Evolutionary conservation across 2,888 invertebrate genomes (phyloP).

Genomic region (Eupithecia vulgata): DNA sequence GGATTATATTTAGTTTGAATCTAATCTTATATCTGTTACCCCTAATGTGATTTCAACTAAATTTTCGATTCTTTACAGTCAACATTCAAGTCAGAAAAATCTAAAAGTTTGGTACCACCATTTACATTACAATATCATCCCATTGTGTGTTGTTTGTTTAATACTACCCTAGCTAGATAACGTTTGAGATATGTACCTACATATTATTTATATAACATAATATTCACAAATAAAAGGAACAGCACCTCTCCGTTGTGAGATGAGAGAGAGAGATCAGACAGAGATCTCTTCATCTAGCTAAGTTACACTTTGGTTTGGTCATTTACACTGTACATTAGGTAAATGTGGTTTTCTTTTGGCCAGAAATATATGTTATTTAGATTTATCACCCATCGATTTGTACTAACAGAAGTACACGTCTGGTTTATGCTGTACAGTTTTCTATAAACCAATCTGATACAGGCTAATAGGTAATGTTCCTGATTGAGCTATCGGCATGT

Average conservation of each 20-base stretch:
- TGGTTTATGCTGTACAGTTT: not conserved
- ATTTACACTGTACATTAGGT: not conserved
- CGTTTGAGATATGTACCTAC: not conserved
- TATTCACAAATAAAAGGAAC: not conserved
- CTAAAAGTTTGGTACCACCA: slow-evolving; percentile 4
- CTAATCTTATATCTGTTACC: not conserved
- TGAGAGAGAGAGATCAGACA: no score
- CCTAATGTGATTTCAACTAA: not conserved
- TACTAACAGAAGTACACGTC: not conserved
- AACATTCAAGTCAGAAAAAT: slow-evolving; percentile 4
- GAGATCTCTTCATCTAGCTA: not conserved
- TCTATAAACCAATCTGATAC: not conserved
- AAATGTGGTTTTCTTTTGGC: not conserved
- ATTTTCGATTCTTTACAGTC: slow-evolving; percentile 1
- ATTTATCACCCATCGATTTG: not conserved
- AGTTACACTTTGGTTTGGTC: not conserved
- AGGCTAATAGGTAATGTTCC: not conserved
- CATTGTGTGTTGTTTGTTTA: not conserved
- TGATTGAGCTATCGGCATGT: not conserved
- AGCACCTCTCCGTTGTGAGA: not conserved
- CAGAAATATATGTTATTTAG: no score
- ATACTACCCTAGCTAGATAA: not conserved
- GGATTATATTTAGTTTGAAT: not conserved
- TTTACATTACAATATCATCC: not conserved
- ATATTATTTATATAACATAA: not conserved